These are phyloP conservation scores for Lacerta agilis DNA, from an alignment of 2,797 vertebrate species.

Conservation along the genomic window DNA sequence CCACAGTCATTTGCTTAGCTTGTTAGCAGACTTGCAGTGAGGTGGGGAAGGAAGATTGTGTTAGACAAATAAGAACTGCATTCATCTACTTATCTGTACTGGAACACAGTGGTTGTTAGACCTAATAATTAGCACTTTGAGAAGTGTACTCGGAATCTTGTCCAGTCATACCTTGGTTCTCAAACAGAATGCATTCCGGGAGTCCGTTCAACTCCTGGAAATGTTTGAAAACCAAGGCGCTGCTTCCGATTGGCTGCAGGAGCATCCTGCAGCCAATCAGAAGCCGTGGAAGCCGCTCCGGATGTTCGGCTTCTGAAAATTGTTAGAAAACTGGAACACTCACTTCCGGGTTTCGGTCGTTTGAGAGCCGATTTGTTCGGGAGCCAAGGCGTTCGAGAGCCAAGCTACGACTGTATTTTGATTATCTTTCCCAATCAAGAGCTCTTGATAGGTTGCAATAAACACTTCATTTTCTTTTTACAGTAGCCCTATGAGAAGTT, in stretches of 20 bases:
- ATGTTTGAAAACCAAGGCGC: no score
- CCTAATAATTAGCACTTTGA: not conserved
- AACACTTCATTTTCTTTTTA: not conserved
- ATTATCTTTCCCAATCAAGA: not conserved
- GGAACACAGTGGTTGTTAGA: not conserved
- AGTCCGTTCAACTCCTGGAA: no score
- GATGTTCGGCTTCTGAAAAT: no score
- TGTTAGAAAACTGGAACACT: no score
- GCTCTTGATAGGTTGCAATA: not conserved
- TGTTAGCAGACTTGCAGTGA: not conserved
- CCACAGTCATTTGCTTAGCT: not conserved
- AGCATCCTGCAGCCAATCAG: no score
- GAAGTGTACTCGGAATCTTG: not conserved
- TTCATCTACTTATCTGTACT: not conserved
- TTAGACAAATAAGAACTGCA: not conserved
- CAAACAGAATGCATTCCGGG: no score
- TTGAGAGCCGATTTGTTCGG: no score
- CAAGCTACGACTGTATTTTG: not conserved
- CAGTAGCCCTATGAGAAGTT: not conserved
- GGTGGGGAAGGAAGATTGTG: not conserved
- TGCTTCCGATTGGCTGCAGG: no score
- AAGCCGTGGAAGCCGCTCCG: no score
- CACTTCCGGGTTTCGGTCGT: no score
- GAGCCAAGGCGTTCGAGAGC: no score
- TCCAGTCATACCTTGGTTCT: no score